phyloP scores from a whole-genome alignment of 2,113 vertebrate genomes.

The Oostethus manadensis region DNA sequence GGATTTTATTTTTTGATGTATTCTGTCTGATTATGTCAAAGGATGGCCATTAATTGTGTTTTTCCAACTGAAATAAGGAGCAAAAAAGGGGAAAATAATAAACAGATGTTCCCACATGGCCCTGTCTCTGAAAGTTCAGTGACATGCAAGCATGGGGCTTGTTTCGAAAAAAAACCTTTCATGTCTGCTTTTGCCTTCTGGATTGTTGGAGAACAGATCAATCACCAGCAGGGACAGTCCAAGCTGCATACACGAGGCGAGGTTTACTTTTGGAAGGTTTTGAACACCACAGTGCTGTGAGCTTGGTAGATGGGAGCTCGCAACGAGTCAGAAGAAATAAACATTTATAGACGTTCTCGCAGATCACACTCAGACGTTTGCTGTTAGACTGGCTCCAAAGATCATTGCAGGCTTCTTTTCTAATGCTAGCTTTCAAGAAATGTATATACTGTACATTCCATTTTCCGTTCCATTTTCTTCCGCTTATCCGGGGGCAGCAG shows the following conservation, averaged over 20 bases:
- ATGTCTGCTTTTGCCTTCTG: slow-evolving; percentile 14
- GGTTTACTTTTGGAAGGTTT: slow-evolving; percentile 17
- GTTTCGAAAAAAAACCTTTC: slow-evolving; percentile 16
- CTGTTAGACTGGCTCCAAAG: slow-evolving; percentile 1
- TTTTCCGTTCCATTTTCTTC: too few relatives aligned
- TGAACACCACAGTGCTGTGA: slow-evolving; percentile 20
- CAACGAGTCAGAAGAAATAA: slow-evolving; percentile 17
- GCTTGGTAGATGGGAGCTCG: slow-evolving; percentile 18
- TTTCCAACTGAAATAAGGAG: background rate
- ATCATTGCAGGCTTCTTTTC: slow-evolving; percentile 52
- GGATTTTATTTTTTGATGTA: background rate
- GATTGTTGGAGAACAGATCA: slow-evolving; percentile 16
- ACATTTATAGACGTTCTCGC: slow-evolving; percentile 3
- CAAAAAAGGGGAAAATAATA: background rate
- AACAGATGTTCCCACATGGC: slow-evolving; percentile 1
- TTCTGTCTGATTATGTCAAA: background rate
- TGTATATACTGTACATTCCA: too few relatives aligned
- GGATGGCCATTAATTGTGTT: background rate
- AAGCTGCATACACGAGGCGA: slow-evolving; percentile 10
- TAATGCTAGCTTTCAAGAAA: slow-evolving; percentile 14
- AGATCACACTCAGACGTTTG: slow-evolving; percentile 18
- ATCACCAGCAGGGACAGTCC: slow-evolving; percentile 21
- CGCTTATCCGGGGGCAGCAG: too few relatives aligned
- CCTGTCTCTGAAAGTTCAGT: slow-evolving; percentile 9
- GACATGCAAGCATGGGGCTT: slow-evolving; percentile 10